Percentiles rank a stretch among this genome's conserved stretches.
These are phyloP conservation scores for Lophotis ruficrista DNA, from an alignment of 2,113 vertebrate species.

Conservation along the genomic window DNA sequence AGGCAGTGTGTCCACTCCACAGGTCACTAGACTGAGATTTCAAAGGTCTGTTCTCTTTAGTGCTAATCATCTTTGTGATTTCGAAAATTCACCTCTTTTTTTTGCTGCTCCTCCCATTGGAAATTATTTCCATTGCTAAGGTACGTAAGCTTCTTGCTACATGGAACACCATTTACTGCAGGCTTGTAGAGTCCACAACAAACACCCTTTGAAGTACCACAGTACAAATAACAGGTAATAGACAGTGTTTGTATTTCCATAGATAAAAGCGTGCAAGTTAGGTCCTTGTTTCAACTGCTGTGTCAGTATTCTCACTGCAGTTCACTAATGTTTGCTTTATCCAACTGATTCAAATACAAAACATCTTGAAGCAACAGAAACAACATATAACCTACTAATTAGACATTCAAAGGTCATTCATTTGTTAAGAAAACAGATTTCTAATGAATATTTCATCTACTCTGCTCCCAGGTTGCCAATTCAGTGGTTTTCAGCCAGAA, in stretches of 20 bases:
- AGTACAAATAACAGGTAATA: not conserved
- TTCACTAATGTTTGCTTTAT: not conserved
- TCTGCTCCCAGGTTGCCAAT: not conserved
- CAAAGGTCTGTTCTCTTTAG: not conserved
- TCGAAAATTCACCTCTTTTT: not conserved
- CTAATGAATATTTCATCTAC: not conserved
- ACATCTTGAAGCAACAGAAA: not conserved
- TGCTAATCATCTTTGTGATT: not conserved
- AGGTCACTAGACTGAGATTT: not conserved
- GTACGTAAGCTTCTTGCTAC: not conserved
- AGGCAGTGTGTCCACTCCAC: not conserved
- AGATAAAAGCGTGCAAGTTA: not conserved
- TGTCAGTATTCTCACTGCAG: not conserved
- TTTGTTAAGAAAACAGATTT: not conserved
- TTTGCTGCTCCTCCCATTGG: not conserved
- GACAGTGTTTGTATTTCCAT: not conserved
- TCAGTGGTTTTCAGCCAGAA: not conserved
- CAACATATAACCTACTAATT: not conserved
- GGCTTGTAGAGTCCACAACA: not conserved
- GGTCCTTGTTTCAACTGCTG: not conserved
- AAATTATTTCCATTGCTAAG: not conserved
- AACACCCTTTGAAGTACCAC: not conserved
- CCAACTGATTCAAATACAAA: not conserved
- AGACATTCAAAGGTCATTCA: not conserved
- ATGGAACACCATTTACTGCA: not conserved